phyloP scores from a whole-genome alignment of 2,888 invertebrate genomes.

The Notocelia uddmanniana region DNA sequence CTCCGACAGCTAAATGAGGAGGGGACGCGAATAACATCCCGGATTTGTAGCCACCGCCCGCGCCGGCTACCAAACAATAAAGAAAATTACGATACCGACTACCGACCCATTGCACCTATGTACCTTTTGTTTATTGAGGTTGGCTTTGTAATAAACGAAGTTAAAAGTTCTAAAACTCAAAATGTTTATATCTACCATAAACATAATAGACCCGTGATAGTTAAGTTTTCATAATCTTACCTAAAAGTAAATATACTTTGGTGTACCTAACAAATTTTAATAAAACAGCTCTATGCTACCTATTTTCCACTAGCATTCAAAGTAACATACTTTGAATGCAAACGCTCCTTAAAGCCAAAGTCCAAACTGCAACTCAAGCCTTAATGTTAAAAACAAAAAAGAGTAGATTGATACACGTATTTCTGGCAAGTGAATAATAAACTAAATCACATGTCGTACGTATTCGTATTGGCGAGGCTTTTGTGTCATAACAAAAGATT shows the following conservation, averaged over 20 bases:
- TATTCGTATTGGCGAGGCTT: constrained; percentile 27
- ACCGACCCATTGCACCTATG: constrained; percentile 54
- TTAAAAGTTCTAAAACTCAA: constrained; percentile 21
- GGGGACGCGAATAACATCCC: constrained; percentile 72
- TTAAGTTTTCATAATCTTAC: background rate
- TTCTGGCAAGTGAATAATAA: constrained; percentile 35
- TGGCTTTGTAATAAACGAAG: constrained; percentile 37
- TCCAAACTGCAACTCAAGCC: background rate
- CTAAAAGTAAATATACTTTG: background rate
- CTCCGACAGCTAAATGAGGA: constrained; percentile 83
- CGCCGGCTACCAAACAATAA: constrained; percentile 67
- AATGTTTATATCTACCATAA: background rate
- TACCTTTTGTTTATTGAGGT: constrained; percentile 60
- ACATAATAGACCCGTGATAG: background rate
- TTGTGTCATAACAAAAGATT: constrained; percentile 64
- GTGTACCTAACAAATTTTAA: background rate
- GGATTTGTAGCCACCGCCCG: constrained; percentile 66
- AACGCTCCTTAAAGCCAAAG: background rate
- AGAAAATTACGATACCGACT: constrained; percentile 72
- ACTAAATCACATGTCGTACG: constrained; percentile 26
- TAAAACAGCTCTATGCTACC: background rate
- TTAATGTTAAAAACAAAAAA: constrained; percentile 11
- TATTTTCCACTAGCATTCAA: background rate
- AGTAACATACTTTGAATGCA: background rate
- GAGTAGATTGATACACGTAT: background rate